Conservation (phyloP, 2,888 invertebrate species). For the Nymphalis polychloros region DNA sequence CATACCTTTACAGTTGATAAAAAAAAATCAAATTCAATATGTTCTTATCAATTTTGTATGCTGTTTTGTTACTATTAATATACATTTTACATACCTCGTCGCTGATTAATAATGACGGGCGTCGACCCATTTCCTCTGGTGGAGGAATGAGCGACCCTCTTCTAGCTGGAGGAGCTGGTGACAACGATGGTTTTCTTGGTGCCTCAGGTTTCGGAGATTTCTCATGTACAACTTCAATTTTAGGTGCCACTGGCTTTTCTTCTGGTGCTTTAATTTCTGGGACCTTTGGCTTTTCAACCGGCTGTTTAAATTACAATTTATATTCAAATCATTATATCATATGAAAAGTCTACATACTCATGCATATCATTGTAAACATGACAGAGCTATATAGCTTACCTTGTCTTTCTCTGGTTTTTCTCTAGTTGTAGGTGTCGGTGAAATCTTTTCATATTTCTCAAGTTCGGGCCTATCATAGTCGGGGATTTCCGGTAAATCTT, state of each 20-base stretch:
- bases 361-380: neutral
- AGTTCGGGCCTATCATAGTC: conserved; percentile 89
- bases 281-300: conserved; percentile 66
- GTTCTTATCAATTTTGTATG: conserved; percentile 17
- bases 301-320: conserved; percentile 37
- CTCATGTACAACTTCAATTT: conserved; percentile 93
- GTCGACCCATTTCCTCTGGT: conserved; percentile 91
- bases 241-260: conserved; percentile 84
- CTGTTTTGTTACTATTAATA: conserved; percentile 13
- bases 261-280: conserved; percentile 88
- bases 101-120: conserved; percentile 95
- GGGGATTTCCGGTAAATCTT: conserved; percentile 83
- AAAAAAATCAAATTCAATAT: conserved; percentile 41
- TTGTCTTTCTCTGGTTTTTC: conserved; percentile 75
- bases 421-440: conserved; percentile 75
- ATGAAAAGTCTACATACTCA: no score
- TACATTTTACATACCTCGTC: conserved; percentile 89
- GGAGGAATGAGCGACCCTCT: conserved; percentile 95
- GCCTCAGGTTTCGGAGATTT: conserved; percentile 85
- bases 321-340: no score
- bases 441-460: conserved; percentile 84
- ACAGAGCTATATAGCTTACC: conserved; percentile 38
- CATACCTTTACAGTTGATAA: conserved; percentile 59
- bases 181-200: conserved; percentile 87
- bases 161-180: conserved; percentile 78